These are phyloP conservation scores for Perdita meconis DNA, from an alignment of 2,888 invertebrate genomes.

Conservation along the genomic window DNA sequence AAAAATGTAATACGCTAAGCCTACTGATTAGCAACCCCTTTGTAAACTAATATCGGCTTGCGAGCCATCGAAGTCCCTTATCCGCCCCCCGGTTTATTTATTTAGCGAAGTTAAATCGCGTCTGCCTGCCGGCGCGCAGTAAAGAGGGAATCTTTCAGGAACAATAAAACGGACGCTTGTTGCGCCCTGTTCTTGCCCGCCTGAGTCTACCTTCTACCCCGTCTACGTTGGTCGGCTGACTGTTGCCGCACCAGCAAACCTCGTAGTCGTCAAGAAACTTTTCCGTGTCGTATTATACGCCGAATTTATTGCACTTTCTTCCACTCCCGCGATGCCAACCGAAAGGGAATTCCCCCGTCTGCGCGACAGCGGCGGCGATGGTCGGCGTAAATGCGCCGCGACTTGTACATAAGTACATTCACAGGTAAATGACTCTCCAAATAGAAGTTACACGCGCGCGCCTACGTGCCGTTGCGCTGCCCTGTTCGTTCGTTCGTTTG, in stretches of 20 bases:
- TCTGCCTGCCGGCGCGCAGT: conserved; percentile 15
- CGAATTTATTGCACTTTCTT: conserved; percentile 79
- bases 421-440: conserved; percentile 36
- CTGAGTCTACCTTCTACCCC: conserved; percentile 30
- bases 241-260: conserved; percentile 31
- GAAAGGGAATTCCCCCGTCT: conserved; percentile 74
- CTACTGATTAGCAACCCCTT: too few species aligned
- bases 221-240: conserved; percentile 32
- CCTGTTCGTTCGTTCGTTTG: conserved; percentile 5
- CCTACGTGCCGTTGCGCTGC: conserved; percentile 7
- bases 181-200: conserved; percentile 60
- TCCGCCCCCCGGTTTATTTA: conserved; percentile 22
- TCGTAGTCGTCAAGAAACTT: conserved; percentile 58
- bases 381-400: conserved; percentile 39
- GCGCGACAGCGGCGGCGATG: conserved; percentile 19
- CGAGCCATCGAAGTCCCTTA: conserved; percentile 14
- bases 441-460: conserved; percentile 45
- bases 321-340: conserved; percentile 75
- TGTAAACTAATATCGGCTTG: too few species aligned
- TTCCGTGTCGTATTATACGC: conserved; percentile 68
- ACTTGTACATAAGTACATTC: conserved; percentile 53
- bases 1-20: too few species aligned
- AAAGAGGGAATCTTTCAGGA: conserved; percentile 51
- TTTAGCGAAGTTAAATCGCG: conserved; percentile 25
- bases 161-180: conserved; percentile 70